phyloP scores from a whole-genome alignment of 2,113 vertebrate species.

The Microcebus griseorufus region DNA sequence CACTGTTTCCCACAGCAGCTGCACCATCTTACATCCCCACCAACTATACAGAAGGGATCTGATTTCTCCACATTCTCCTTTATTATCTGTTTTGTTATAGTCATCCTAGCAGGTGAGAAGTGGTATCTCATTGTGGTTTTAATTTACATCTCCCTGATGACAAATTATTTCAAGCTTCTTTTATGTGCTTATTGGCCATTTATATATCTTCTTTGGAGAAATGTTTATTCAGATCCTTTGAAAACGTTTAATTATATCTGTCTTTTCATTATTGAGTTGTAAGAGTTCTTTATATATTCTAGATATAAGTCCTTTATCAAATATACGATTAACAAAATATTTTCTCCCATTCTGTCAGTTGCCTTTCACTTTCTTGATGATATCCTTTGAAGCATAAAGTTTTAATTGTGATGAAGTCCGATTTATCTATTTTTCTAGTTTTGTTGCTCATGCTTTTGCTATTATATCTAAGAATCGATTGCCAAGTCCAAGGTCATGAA shows the following conservation, averaged over 20 bases:
- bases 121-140: background rate
- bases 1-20: background rate
- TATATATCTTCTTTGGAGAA: background rate
- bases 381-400: background rate
- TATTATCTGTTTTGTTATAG: background rate
- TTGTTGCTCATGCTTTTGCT: background rate
- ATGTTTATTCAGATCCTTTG: background rate
- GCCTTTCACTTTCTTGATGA: background rate
- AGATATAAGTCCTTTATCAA: background rate
- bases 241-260: background rate
- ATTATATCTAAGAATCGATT: background rate
- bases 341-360: background rate
- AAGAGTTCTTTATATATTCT: background rate
- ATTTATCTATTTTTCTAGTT: background rate
- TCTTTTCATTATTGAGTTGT: background rate
- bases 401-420: background rate
- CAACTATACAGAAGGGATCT: background rate
- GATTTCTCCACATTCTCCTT: background rate
- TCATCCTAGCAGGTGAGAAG: background rate
- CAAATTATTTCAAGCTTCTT: background rate
- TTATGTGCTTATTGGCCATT: background rate
- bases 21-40: background rate
- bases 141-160: background rate
- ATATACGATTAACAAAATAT: background rate
- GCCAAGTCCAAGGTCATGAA: background rate